Percentiles rank a stretch among this genome's conserved stretches.
Conservation (phyloP, 1,140 invertebrate genomes). For the Drosophila pandora region DNA sequence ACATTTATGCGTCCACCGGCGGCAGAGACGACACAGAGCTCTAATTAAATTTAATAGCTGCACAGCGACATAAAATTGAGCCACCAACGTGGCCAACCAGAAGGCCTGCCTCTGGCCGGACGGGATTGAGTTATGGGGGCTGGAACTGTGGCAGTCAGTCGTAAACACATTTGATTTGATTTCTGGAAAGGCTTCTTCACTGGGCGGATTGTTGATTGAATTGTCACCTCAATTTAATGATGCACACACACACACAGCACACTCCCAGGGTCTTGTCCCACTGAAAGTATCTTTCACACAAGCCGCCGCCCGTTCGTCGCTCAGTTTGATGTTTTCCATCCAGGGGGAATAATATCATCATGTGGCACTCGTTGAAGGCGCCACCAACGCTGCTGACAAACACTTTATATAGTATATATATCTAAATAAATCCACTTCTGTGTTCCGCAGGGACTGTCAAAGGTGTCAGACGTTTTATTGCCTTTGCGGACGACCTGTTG, state of each 20-base stretch:
- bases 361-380: conserved; percentile 47
- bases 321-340: conserved; percentile 49
- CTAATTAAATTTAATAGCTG: conserved; percentile 83
- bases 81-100: conserved; percentile 60
- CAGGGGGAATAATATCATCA: conserved; percentile 24
- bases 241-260: conserved; percentile 9
- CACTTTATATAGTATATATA: conserved; percentile 19
- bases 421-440: conserved; percentile 11
- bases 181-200: conserved; percentile 68
- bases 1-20: conserved; percentile 69
- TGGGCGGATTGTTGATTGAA: conserved; percentile 73
- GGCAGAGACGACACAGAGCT: conserved; percentile 63
- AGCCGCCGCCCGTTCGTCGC: conserved; percentile 32
- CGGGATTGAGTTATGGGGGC: not conserved
- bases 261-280: not conserved
- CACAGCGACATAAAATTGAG: conserved; percentile 64
- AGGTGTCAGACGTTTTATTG: conserved; percentile 79
- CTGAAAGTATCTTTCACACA: conserved; percentile 47
- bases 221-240: conserved; percentile 77
- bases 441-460: conserved; percentile 50
- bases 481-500: conserved; percentile 67
- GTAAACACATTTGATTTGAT: conserved; percentile 81
- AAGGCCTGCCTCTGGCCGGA: not conserved
- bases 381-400: conserved; percentile 57
- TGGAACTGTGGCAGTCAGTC: conserved; percentile 37